Evolutionary conservation across 2,113 vertebrate species (phyloP).

Genomic region (Poeciliopsis turrubarensis): DNA sequence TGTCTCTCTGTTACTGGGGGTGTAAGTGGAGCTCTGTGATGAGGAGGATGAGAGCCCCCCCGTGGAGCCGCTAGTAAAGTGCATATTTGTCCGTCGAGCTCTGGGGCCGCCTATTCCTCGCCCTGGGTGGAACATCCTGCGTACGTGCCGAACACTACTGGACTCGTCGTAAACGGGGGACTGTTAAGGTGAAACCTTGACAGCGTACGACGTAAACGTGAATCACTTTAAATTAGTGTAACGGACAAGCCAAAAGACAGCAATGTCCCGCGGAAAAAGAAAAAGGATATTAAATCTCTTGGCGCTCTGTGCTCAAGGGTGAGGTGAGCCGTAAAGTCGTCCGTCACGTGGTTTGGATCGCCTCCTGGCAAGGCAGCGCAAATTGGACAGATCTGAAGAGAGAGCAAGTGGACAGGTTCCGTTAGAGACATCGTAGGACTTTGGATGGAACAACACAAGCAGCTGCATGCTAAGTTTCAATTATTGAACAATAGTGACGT

Average conservation of each 20-base stretch:
- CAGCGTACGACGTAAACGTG: background rate
- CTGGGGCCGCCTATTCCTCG: conserved; percentile 94
- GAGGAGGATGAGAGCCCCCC: conserved; percentile 91
- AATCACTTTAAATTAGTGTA: background rate
- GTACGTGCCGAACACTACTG: conserved; percentile 97
- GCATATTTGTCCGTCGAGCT: conserved; percentile 98
- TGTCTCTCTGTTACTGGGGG: conserved; percentile 98
- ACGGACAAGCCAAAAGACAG: background rate
- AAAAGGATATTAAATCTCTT: conserved; percentile 99
- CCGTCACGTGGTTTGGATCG: conserved; percentile 98
- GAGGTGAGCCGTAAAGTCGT: conserved; percentile 99
- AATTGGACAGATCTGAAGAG: conserved; percentile 96
- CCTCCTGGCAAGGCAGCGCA: conserved; percentile 98
- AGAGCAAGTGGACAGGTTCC: conserved; percentile 25
- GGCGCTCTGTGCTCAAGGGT: conserved; percentile 99
- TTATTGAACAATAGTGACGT: background rate
- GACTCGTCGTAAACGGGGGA: conserved; percentile 87
- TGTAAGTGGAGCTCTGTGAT: conserved; percentile 98
- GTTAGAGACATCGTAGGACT: background rate
- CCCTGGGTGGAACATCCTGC: conserved; percentile 98
- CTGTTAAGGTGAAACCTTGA: conserved; percentile 81
- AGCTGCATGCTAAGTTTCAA: background rate
- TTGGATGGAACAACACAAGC: background rate
- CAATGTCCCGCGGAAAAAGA: background rate
- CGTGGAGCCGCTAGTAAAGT: conserved; percentile 98